Base-by-base conservation (phyloP, 2,888 invertebrate genomes). In the Gisinianus flammeolus region DNA sequence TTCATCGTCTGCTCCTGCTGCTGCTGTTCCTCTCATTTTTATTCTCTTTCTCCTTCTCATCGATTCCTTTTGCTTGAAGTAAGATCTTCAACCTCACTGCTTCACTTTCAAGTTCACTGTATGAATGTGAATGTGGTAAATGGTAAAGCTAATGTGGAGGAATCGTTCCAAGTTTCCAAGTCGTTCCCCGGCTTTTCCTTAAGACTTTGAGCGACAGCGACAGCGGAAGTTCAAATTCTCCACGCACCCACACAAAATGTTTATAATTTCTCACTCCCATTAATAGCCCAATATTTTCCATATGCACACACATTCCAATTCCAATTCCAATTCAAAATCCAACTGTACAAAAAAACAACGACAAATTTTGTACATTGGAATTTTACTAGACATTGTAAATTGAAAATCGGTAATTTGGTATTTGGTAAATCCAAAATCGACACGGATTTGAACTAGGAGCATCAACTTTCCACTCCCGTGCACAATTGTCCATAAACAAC, bases 181-280 rank as follows among this genome's bases (percentile, higher is more conserved):
- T 44, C n/a, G n/a, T n/a, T n/a, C n/a, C n/a, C n/a, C n/a, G n/a
- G n/a, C n/a, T n/a, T n/a, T n/a, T 44, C 19, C 19, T 44, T 44
- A 16, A 44, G 12, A 2, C 44, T 6, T 44, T 44, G 44, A 44
- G 19, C 8, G 16, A 16, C 44, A 44, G 12, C 30, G 8, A 8
- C n/a, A 33, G 33, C 72, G 72, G 72, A 72, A 72, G 72, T 72
- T 22, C 5, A 71, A 33, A 71, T 58, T 72, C 22, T 72, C 31
- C 72, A 72, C 72, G 72, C 58, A 58, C 54, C 28, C n/a, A n/a
- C 31, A 28, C 31, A 31, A 8, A 28, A 16, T 67, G 31, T 31
- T 31, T 30, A 16, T 12, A 33, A 33, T 67, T 35, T 44, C 44
- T 44, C 44, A 44, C 44, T 44, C 44, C 44, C 44, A 44, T 19